These are phyloP conservation scores for Luperina testacea DNA, from an alignment of 2,888 invertebrate genomes.

Conservation along the genomic window DNA sequence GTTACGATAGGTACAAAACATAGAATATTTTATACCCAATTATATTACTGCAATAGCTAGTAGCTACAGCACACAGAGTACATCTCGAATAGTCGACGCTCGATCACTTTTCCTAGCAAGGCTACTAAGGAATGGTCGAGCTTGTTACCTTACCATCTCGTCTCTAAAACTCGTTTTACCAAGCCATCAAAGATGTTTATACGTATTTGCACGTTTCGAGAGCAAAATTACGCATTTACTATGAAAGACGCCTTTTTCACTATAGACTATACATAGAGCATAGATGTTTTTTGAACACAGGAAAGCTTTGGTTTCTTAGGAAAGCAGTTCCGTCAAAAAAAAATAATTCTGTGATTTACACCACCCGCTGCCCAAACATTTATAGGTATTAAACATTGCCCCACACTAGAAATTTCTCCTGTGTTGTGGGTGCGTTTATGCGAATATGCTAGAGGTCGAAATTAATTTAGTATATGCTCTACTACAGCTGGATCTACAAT, in stretches of 20 bases:
- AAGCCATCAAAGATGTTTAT: conserved; percentile 3
- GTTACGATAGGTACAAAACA: not conserved
- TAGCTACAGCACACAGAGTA: not conserved
- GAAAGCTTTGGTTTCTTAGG: no score
- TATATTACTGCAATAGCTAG: conserved; percentile 10
- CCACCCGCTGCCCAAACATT: no score
- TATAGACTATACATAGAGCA: not conserved
- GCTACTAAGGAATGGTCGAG: conserved; percentile 21
- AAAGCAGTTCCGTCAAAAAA: no score
- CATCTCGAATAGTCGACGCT: conserved; percentile 10
- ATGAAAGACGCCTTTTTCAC: not conserved
- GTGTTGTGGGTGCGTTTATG: no score
- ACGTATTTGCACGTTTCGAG: conserved; percentile 1
- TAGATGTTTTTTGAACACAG: not conserved
- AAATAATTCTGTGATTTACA: no score
- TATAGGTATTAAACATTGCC: no score
- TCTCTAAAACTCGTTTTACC: conserved; percentile 22
- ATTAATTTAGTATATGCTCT: not conserved
- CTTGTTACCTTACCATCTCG: conserved; percentile 21
- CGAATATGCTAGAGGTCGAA: not conserved
- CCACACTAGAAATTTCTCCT: no score
- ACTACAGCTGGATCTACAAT: not conserved
- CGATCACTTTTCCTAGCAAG: conserved; percentile 42
- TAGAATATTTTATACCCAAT: not conserved
- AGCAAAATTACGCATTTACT: not conserved